phyloP scores from a whole-genome alignment of 2,113 vertebrate genomes.

The Nestor notabilis region DNA sequence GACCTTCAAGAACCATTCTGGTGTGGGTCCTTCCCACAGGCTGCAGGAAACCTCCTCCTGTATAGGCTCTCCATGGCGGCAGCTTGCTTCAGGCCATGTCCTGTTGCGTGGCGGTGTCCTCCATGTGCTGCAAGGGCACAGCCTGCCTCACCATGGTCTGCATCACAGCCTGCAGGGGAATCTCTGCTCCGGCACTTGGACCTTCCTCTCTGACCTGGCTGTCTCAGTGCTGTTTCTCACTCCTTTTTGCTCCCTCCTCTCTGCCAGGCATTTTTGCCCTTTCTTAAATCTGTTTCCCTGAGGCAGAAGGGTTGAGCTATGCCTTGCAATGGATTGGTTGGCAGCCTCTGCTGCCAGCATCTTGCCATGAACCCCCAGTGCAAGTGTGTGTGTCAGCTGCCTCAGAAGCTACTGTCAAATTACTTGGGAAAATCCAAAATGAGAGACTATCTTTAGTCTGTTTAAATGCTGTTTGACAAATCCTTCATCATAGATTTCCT shows the following conservation, averaged over 20 bases:
- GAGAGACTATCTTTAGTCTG: fast-evolving
- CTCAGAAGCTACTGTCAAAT: neutral
- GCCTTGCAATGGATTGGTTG: fast-evolving
- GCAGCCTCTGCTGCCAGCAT: fast-evolving
- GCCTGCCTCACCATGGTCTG: neutral
- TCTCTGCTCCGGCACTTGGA: neutral
- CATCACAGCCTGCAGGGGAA: neutral
- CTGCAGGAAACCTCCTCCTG: neutral
- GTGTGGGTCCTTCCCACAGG: neutral
- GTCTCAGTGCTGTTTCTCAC: neutral
- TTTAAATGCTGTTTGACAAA: neutral
- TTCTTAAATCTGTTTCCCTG: fast-evolving
- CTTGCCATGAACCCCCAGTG: fast-evolving
- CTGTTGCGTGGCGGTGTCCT: neutral
- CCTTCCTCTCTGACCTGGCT: neutral
- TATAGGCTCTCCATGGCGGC: neutral
- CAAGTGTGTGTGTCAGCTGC: too few species aligned
- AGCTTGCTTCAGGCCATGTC: neutral
- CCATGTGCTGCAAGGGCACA: neutral
- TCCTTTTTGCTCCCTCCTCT: neutral
- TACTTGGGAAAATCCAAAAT: neutral
- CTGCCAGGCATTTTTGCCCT: neutral
- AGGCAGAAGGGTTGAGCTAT: fast-evolving
- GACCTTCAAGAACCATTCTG: neutral
- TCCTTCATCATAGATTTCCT: neutral